Conservation (phyloP, 2,888 invertebrate genomes). For the Beris morrisii region DNA sequence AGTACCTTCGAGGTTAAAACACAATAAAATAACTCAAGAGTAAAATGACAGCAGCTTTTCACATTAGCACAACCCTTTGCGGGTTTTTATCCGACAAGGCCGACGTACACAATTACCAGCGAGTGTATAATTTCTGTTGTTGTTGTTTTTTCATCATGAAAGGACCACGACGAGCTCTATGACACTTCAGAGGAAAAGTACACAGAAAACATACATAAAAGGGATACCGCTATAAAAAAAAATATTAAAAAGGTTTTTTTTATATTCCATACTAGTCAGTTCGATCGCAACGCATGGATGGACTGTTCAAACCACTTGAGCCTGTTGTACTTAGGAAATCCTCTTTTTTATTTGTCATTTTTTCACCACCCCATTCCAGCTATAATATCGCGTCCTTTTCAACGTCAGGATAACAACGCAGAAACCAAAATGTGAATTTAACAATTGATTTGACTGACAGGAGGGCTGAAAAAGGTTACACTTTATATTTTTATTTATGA, state of each 20-base stretch:
- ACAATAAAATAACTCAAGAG: conserved; percentile 38
- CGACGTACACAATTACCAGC: conserved; percentile 15
- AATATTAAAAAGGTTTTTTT: conserved; percentile 16
- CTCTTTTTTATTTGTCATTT: background rate
- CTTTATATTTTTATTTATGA: conserved; percentile 32
- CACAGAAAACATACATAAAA: background rate
- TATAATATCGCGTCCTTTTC: too few species aligned
- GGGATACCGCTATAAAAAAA: background rate
- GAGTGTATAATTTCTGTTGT: too few species aligned
- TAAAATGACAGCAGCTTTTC: conserved; percentile 39
- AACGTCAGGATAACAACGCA: too few species aligned
- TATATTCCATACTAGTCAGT: too few species aligned
- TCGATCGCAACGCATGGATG: conserved; percentile 30
- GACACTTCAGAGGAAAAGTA: conserved; percentile 34
- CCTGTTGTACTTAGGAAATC: conserved; percentile 10
- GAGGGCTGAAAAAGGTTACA: conserved; percentile 40
- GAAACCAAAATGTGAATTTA: conserved; percentile 40
- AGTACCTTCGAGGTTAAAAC: conserved; percentile 36
- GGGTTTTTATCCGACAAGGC: conserved; percentile 6
- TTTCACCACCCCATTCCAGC: background rate
- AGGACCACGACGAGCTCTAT: conserved; percentile 24
- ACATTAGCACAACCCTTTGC: conserved; percentile 36
- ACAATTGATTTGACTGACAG: conserved; percentile 42
- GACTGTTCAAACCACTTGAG: conserved; percentile 31
- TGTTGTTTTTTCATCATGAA: conserved; percentile 4